A percentile compares a stretch with the other conserved stretches of the same genome.
These are phyloP conservation scores for Ciconia stormi DNA, from an alignment of 2,113 vertebrate species.

Conservation along the genomic window DNA sequence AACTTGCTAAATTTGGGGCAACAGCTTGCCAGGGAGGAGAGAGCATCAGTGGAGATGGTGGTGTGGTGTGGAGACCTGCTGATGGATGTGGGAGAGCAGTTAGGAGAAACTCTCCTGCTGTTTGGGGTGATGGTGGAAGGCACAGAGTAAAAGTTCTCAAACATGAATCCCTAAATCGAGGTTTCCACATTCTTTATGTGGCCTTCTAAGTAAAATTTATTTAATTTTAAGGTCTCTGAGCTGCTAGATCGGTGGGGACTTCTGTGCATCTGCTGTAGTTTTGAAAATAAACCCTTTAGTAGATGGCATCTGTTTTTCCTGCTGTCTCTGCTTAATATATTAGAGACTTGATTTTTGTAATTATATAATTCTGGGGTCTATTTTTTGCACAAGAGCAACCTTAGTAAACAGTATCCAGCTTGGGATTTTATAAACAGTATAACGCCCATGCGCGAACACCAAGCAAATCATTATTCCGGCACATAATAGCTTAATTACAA, in stretches of 20 bases:
- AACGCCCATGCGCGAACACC: rapidly evolving
- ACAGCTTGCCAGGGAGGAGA: not conserved
- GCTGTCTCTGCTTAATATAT: not conserved
- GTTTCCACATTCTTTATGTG: not conserved
- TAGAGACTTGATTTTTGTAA: not conserved
- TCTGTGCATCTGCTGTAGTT: not conserved
- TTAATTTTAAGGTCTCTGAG: not conserved
- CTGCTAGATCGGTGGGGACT: not conserved
- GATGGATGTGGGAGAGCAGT: not conserved
- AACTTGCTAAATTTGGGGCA: not conserved
- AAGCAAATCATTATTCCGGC: not conserved
- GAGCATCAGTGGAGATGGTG: rapidly evolving
- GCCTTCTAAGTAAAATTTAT: not conserved
- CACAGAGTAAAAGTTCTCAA: not conserved
- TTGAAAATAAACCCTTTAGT: not conserved
- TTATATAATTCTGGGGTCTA: not conserved
- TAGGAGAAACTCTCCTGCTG: not conserved
- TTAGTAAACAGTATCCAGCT: not conserved
- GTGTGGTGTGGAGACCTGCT: not conserved
- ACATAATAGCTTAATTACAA: conserved; percentile 9
- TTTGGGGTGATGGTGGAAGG: not conserved
- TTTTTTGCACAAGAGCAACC: not conserved
- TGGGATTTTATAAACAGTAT: not conserved
- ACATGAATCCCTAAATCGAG: rapidly evolving
- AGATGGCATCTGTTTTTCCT: not conserved